Percentiles rank a stretch among this genome's conserved stretches.
These are phyloP conservation scores for Nymphicus hollandicus DNA, from an alignment of 2,113 vertebrate genomes.

Conservation along the genomic window DNA sequence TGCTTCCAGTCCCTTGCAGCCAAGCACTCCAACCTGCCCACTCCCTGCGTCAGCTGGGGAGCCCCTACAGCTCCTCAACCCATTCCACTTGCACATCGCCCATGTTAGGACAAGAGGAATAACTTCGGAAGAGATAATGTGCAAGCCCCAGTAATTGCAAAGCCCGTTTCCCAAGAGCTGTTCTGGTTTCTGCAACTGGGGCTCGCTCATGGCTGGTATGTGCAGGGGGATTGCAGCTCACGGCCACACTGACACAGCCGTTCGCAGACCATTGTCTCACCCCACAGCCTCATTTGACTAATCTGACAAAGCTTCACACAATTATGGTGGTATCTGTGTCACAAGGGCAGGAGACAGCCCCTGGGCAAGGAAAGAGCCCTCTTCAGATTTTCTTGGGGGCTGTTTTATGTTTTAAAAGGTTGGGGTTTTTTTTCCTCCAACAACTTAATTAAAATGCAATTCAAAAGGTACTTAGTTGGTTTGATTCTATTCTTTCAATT, in stretches of 20 bases:
- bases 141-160: not conserved
- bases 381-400: not conserved
- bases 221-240: accelerated
- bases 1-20: not conserved
- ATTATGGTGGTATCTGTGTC: not conserved
- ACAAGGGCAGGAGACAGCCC: not conserved
- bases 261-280: accelerated
- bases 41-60: accelerated
- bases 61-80: not conserved
- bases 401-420: not conserved
- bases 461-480: not conserved
- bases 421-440: accelerated
- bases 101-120: not conserved
- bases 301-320: not conserved
- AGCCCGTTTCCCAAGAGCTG: not conserved
- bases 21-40: not conserved
- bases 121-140: not conserved
- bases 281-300: not conserved
- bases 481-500: not conserved
- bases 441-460: not conserved
- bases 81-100: not conserved
- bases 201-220: accelerated
- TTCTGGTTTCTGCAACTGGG: not conserved
- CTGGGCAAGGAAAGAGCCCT: not conserved
- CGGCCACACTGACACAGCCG: not conserved